phyloP scores from a whole-genome alignment of 2,113 vertebrate species.

The Scophthalmus maximus region DNA sequence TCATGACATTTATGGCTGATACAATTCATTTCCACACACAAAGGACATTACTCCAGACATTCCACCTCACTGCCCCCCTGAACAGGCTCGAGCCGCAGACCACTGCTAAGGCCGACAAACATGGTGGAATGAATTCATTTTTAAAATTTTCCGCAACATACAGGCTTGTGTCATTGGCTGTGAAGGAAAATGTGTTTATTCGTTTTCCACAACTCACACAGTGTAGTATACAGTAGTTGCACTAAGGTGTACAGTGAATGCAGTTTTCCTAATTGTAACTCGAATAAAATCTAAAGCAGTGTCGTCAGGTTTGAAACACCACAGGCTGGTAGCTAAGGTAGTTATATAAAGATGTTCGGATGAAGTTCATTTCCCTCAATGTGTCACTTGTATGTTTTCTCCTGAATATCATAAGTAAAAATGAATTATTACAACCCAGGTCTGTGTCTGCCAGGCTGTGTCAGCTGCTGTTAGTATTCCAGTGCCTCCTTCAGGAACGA shows the following conservation, averaged over 20 bases:
- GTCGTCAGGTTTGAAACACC: neutral
- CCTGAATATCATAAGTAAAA: neutral
- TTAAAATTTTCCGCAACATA: too few species aligned
- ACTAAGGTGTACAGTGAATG: too few species aligned
- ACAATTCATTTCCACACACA: conserved; percentile 63
- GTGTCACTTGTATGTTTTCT: neutral
- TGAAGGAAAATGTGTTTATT: neutral
- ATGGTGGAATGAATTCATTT: neutral
- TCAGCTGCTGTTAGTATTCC: conserved; percentile 49
- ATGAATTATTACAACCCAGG: conserved; percentile 28
- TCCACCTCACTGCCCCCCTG: neutral
- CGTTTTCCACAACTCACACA: neutral
- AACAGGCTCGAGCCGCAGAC: conserved; percentile 20
- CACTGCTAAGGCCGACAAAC: conserved; percentile 1
- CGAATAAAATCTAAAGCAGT: too few species aligned
- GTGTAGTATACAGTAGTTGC: too few species aligned
- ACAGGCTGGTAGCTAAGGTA: too few species aligned
- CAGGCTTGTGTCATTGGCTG: too few species aligned
- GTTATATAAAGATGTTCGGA: neutral
- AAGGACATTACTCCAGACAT: conserved; percentile 48
- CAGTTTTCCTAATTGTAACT: too few species aligned
- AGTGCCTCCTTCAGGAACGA: conserved; percentile 36
- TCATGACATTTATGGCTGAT: conserved; percentile 67
- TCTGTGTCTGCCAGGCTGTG: conserved; percentile 44
- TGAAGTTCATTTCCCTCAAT: neutral